Conservation (phyloP, 2,888 invertebrate species). For the Acrocyrtus sp. region DNA sequence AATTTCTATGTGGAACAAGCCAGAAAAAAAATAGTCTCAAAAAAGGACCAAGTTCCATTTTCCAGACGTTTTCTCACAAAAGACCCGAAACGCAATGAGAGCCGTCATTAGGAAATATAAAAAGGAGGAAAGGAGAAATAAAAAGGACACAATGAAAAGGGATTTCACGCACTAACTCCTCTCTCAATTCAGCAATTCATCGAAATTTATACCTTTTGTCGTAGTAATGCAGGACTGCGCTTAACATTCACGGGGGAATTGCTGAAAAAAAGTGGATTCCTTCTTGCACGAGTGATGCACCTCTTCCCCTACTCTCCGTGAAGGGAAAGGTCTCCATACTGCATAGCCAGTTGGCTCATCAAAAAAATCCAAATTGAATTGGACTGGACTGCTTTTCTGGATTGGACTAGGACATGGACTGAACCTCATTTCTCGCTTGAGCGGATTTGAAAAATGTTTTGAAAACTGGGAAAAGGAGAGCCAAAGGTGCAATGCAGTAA, state of each 20-base stretch:
- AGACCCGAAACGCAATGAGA: neutral
- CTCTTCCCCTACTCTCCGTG: no score
- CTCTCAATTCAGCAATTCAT: conserved; percentile 36
- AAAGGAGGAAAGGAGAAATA: conserved; percentile 3
- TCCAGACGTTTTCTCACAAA: no score
- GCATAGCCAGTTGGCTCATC: neutral
- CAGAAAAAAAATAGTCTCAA: neutral
- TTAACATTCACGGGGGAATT: neutral
- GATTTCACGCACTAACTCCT: conserved; percentile 48
- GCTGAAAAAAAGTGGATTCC: neutral
- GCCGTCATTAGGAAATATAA: neutral
- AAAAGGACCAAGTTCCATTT: neutral
- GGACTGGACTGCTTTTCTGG: neutral
- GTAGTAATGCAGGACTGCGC: neutral
- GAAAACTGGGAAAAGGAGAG: neutral
- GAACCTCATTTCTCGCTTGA: conserved; percentile 23
- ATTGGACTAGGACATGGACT: neutral
- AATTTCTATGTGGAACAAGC: conserved; percentile 17
- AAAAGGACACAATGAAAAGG: conserved; percentile 12
- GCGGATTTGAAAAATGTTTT: conserved; percentile 14
- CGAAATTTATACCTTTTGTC: conserved; percentile 37
- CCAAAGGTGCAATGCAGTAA: no score
- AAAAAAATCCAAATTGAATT: neutral
- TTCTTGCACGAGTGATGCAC: no score
- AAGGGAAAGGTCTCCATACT: conserved; percentile 1